Evolutionary conservation across 2,888 invertebrate species (phyloP).

Genomic region (Parnassius apollo): DNA sequence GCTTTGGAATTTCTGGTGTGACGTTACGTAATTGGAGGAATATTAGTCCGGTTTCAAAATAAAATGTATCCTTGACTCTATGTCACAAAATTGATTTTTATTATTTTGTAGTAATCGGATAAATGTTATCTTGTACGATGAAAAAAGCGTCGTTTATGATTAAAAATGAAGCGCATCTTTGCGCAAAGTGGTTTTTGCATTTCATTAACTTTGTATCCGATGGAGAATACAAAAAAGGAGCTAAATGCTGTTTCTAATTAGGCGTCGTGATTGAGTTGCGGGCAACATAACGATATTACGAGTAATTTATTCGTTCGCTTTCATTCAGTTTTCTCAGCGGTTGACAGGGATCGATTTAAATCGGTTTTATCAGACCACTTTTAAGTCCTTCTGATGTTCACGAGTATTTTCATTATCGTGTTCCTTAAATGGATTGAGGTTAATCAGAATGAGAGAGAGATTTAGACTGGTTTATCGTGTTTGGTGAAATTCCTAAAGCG

Average conservation of each 20-base stretch:
- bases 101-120: too few relatives aligned
- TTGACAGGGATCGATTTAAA: conserved; percentile 51
- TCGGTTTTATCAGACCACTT: conserved; percentile 51
- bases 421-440: conserved; percentile 59
- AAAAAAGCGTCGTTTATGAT: too few relatives aligned
- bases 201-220: conserved; percentile 15
- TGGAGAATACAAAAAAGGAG: conserved; percentile 25
- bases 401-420: conserved; percentile 66
- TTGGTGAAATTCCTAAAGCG: conserved; percentile 24
- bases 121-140: too few relatives aligned
- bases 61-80: too few relatives aligned
- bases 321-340: conserved; percentile 51
- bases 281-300: conserved; percentile 45
- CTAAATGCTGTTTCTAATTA: conserved; percentile 51
- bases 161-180: too few relatives aligned
- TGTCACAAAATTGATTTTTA: too few relatives aligned
- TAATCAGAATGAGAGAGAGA: conserved; percentile 47
- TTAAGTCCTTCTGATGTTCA: conserved; percentile 58
- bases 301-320: conserved; percentile 60
- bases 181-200: conserved; percentile 20
- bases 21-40: too few relatives aligned
- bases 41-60: too few relatives aligned
- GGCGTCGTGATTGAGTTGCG: conserved; percentile 42
- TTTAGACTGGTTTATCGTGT: conserved; percentile 17
- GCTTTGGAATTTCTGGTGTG: too few relatives aligned